phyloP scores from a whole-genome alignment of 2,113 vertebrate genomes.

The Amphiprion ocellaris region DNA sequence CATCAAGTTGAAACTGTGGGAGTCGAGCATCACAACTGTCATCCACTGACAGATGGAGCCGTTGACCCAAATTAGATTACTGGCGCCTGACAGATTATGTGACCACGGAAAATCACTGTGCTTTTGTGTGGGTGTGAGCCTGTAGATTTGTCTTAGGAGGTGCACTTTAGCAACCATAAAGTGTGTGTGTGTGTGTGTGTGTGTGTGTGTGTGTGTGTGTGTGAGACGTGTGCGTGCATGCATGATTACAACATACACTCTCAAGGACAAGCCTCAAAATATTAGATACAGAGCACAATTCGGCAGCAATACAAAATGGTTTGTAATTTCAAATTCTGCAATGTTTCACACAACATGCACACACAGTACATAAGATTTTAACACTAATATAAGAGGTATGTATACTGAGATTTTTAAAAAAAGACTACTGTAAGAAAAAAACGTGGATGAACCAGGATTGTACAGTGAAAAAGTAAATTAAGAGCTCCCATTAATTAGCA shows the following conservation, averaged over 20 bases:
- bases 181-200: too few relatives aligned
- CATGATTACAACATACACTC: not conserved
- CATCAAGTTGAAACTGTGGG: slow-evolving; percentile 4
- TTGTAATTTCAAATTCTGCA: too few relatives aligned
- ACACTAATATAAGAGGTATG: not conserved
- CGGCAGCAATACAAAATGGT: not conserved
- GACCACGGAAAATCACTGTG: slow-evolving; percentile 6
- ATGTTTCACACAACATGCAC: not conserved
- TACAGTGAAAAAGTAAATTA: too few relatives aligned
- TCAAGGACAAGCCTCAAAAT: not conserved
- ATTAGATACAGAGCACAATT: not conserved
- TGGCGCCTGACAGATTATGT: slow-evolving; percentile 26
- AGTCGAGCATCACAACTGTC: slow-evolving; percentile 1
- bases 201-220: too few relatives aligned
- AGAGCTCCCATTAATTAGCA: too few relatives aligned
- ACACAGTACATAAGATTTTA: not conserved
- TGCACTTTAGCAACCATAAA: not conserved
- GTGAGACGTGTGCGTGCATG: too few relatives aligned
- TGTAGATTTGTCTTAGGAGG: not conserved
- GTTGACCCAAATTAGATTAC: slow-evolving; percentile 54
- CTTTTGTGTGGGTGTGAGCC: not conserved
- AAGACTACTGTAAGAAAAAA: too few relatives aligned
- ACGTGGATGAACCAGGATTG: too few relatives aligned
- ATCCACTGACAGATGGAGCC: slow-evolving; percentile 48
- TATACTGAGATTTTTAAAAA: not conserved